These are phyloP conservation scores for Drosophila emarginata DNA, from an alignment of 2,888 invertebrate genomes.

Conservation along the genomic window DNA sequence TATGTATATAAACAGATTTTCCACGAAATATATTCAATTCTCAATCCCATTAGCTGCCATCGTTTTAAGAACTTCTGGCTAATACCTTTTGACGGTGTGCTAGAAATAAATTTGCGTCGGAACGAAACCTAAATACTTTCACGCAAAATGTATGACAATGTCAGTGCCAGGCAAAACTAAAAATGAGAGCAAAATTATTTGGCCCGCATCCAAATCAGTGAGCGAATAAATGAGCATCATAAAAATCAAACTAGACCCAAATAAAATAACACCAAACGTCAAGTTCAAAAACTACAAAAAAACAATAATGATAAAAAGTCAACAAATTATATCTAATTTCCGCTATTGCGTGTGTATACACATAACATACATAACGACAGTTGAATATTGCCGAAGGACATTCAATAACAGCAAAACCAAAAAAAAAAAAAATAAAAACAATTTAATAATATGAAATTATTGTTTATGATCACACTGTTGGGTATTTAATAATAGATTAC, in stretches of 20 bases:
- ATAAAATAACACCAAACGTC: constrained; percentile 34
- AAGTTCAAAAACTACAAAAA: constrained; percentile 7
- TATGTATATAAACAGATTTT: not conserved
- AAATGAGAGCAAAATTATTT: constrained; percentile 73
- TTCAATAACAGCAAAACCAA: constrained; percentile 36
- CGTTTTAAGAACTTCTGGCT: constrained; percentile 27
- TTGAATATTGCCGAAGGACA: constrained; percentile 55
- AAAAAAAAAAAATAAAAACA: constrained; percentile 15
- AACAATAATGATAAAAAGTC: constrained; percentile 21
- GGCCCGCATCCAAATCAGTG: constrained; percentile 60
- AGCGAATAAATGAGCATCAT: constrained; percentile 53
- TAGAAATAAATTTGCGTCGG: constrained; percentile 55
- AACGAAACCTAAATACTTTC: constrained; percentile 59
- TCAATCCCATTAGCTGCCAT: constrained; percentile 22
- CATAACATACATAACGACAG: constrained; percentile 38
- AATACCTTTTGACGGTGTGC: constrained; percentile 58
- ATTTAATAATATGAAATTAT: constrained; percentile 52
- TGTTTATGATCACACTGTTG: constrained; percentile 40
- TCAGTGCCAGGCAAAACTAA: constrained; percentile 63
- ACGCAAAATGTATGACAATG: constrained; percentile 63
- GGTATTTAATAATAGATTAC: constrained; percentile 25
- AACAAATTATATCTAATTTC: constrained; percentile 34
- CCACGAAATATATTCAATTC: not conserved
- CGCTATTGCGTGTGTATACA: constrained; percentile 2
- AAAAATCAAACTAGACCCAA: constrained; percentile 37